Percentiles rank a stretch among this genome's conserved stretches.
Evolutionary conservation across 2,113 vertebrate species (phyloP).

Genomic region (Cyrtonyx montezumae): DNA sequence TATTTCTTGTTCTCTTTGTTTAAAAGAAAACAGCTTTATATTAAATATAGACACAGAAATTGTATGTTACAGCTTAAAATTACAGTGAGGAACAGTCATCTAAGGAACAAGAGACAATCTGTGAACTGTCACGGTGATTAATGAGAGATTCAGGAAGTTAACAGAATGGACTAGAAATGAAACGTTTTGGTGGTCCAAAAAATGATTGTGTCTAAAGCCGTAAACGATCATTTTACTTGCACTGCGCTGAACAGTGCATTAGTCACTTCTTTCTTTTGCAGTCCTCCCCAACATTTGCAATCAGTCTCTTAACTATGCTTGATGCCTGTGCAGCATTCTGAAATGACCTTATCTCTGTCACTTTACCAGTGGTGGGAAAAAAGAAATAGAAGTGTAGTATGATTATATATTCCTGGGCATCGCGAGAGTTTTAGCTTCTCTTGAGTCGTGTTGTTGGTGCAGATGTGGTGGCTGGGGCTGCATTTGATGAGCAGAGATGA

Average conservation of each 20-base stretch:
- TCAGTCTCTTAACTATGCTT: background rate
- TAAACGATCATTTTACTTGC: background rate
- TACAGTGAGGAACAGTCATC: background rate
- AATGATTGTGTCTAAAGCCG: background rate
- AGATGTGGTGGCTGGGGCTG: background rate
- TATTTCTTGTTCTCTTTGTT: background rate
- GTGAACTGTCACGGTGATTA: background rate
- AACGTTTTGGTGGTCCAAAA: background rate
- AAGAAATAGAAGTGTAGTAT: background rate
- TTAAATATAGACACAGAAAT: background rate
- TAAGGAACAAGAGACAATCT: background rate
- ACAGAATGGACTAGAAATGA: background rate
- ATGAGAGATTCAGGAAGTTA: background rate
- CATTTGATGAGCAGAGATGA: background rate
- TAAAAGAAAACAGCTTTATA: slow-evolving; percentile 5
- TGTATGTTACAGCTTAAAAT: background rate
- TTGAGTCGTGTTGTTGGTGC: background rate
- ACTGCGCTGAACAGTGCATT: accelerated
- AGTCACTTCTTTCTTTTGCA: background rate
- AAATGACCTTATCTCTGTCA: background rate
- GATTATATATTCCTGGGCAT: background rate
- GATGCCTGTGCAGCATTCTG: background rate
- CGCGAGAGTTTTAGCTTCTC: background rate
- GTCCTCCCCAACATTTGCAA: background rate
- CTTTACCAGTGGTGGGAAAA: background rate